Evolutionary conservation across 2,113 vertebrate species (phyloP), one percentile per base, ranked within the genome.

Genomic region (Nanorana parkeri): DNA sequence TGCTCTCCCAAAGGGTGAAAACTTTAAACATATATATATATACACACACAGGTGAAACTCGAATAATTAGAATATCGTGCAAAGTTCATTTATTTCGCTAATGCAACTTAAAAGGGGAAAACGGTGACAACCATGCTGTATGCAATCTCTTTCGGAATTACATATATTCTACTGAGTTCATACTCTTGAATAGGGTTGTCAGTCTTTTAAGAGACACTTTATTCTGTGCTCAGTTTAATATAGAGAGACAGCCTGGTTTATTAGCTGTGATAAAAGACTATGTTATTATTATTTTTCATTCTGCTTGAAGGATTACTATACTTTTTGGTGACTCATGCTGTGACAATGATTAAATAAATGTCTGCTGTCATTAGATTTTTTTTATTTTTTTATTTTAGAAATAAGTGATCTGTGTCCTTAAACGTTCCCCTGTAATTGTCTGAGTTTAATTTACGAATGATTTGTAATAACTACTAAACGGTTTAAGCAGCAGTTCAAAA

Each of bases 291-390:
- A 71, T 19, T 71, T 58, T 74, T 60, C 26, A n/a, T 63, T 64
- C 51, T 47, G 32, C n/a, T 51, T 63, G 73, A 47, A 23, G 32
- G 11, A 21, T 60, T 36, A 56, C 11, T 58, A 76, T 63, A 61
- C 20, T 24, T 63, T 23, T 24, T 23, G 58, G 32, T 76, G 32
- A 63, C 54, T 47, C 73, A 41, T 36, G 36, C 58, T 63, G 73
- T 64, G 73, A 41, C 4, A 17, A 51, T 76, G 32, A 64, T 51
- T 76, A 76, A 76, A 76, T 63, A 74, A 74, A 74, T 60, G 58
- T 76, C 73, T 76, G 58, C 36, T 76, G 73, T 17, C 29, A 76
- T 76, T 61, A 51, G 73, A 76, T 76, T n/a, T 23, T 61, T 24
- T 63, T 60, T 63, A 23, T 36, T 36, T 3, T 36, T 24, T 64